Conservation (phyloP, 2,113 vertebrate species). For the Gulo gulo region DNA sequence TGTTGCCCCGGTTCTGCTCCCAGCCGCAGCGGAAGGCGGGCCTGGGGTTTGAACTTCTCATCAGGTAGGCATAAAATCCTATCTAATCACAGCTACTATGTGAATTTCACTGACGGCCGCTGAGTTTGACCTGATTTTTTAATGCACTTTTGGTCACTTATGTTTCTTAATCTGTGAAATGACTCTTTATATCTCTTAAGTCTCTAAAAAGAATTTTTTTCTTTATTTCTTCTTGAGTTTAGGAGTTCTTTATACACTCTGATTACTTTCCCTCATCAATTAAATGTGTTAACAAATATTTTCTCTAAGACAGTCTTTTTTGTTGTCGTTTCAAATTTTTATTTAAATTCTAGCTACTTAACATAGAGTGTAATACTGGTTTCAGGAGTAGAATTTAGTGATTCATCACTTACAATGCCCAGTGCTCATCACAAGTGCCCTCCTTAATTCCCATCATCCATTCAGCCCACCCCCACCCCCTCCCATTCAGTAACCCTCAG, state of each 20-base stretch:
- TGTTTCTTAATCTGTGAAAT: constrained; percentile 8
- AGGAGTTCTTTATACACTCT: background rate
- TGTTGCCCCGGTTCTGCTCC: background rate
- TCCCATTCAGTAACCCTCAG: background rate
- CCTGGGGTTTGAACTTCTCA: background rate
- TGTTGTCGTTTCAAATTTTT: background rate
- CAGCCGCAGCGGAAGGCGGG: background rate
- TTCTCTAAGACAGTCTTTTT: background rate
- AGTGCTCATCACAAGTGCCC: background rate
- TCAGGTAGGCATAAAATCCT: background rate
- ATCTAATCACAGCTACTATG: background rate
- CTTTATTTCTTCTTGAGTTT: background rate
- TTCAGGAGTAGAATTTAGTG: background rate
- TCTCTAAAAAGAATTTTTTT: background rate
- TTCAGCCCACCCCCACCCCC: background rate
- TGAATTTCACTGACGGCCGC: background rate
- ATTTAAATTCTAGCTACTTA: background rate
- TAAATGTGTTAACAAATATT: background rate
- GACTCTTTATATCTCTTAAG: background rate
- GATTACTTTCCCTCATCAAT: background rate
- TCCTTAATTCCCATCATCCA: background rate
- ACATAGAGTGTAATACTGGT: background rate
- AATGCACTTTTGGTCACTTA: background rate
- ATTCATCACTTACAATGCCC: background rate
- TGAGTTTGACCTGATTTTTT: background rate